Evolutionary conservation across 2,797 vertebrate genomes (phyloP).

Genomic region (Falco biarmicus): DNA sequence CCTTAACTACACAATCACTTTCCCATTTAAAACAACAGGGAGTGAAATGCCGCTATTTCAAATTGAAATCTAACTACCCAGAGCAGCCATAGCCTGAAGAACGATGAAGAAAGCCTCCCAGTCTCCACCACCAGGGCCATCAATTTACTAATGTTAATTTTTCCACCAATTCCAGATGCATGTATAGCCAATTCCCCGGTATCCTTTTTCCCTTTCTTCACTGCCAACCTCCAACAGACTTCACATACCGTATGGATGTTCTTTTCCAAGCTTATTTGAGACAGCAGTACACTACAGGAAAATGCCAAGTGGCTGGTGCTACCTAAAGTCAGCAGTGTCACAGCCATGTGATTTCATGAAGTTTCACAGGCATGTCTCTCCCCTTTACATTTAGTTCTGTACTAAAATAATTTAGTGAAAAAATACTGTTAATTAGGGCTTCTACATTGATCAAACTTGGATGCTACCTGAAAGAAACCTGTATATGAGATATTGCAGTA

Average conservation of each 20-base stretch:
- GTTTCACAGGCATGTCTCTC: not conserved
- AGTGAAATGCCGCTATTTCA: not conserved
- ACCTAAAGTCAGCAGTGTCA: not conserved
- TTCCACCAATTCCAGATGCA: not conserved
- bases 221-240: accelerated
- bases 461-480: not conserved
- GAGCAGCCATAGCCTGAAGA: not conserved
- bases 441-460: not conserved
- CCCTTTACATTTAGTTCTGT: not conserved
- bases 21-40: not conserved
- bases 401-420: not conserved
- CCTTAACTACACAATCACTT: not conserved
- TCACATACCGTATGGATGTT: not conserved
- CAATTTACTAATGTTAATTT: not conserved
- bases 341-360: not conserved
- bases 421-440: not conserved
- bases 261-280: not conserved
- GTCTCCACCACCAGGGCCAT: not conserved
- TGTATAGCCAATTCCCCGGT: not conserved
- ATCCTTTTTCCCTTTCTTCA: not conserved
- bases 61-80: not conserved
- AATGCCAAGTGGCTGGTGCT: accelerated
- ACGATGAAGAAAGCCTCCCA: accelerated
- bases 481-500: not conserved
- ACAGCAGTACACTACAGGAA: not conserved